phyloP scores from a whole-genome alignment of 2,888 invertebrate genomes.

The Hanleya hanleyi region DNA sequence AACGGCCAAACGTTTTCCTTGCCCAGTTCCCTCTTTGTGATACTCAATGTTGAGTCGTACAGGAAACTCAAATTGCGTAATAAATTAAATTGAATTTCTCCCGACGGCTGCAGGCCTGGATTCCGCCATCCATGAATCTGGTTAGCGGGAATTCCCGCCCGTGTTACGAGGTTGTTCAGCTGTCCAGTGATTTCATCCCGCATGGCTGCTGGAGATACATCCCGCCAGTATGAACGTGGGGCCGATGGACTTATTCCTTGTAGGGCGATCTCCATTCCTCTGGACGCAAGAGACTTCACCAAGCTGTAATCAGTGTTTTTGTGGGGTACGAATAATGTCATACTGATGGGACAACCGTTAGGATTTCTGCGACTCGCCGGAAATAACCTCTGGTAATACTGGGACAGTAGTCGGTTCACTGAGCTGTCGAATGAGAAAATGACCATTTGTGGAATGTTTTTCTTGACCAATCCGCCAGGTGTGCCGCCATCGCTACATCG shows the following conservation, averaged over 20 bases:
- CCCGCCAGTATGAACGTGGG: conserved; percentile 81
- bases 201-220: conserved; percentile 92
- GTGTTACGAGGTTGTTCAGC: conserved; percentile 45
- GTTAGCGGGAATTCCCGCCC: conserved; percentile 44
- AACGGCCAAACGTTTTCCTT: conserved; percentile 49
- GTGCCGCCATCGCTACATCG: conserved; percentile 37
- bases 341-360: conserved; percentile 83
- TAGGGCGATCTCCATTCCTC: conserved; percentile 97
- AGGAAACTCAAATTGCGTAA: conserved; percentile 46
- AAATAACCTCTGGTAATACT: conserved; percentile 46
- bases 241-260: conserved; percentile 83
- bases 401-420: conserved; percentile 44
- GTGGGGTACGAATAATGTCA: conserved; percentile 98
- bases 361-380: conserved; percentile 75
- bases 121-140: conserved; percentile 57
- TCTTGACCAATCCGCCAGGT: conserved; percentile 34
- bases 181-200: conserved; percentile 84
- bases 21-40: conserved; percentile 28
- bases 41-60: conserved; percentile 57
- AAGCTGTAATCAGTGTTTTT: conserved; percentile 99
- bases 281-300: conserved; percentile 95
- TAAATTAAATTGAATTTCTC: conserved; percentile 48
- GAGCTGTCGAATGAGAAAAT: conserved; percentile 61
- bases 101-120: conserved; percentile 54
- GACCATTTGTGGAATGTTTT: conserved; percentile 52